phyloP scores from a whole-genome alignment of 2,888 invertebrate species.

The Phytoseiulus persimilis region DNA sequence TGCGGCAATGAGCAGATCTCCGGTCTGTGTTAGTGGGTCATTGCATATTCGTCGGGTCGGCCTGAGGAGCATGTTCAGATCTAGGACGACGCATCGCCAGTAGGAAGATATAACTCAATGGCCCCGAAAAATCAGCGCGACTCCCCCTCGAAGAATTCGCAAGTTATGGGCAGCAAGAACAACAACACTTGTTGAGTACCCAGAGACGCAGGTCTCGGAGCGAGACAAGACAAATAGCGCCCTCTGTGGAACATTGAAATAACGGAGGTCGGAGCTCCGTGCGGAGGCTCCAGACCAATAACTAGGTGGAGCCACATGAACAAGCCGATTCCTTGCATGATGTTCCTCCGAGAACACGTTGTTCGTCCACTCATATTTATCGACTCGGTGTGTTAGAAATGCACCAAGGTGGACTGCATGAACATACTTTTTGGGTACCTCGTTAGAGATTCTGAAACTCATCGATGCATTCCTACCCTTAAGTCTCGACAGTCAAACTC shows the following conservation, averaged over 20 bases:
- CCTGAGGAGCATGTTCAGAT: too few species aligned
- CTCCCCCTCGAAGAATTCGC: too few species aligned
- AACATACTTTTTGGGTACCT: too few species aligned
- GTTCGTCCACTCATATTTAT: too few species aligned
- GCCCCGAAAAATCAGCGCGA: too few species aligned
- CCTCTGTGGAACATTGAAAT: not conserved
- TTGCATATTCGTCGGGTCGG: not conserved
- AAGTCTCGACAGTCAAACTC: too few species aligned
- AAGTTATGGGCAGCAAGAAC: not conserved
- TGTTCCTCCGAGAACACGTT: not conserved
- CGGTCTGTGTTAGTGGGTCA: not conserved
- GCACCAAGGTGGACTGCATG: too few species aligned
- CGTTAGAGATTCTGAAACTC: too few species aligned
- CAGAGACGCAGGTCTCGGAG: not conserved
- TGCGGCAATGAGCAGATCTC: not conserved
- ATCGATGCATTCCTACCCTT: too few species aligned
- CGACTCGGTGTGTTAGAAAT: too few species aligned
- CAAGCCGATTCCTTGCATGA: not conserved
- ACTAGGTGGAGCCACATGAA: not conserved
- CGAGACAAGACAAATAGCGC: not conserved
- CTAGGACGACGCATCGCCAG: too few species aligned
- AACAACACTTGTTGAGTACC: not conserved
- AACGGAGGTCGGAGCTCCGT: not conserved
- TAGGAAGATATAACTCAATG: too few species aligned
- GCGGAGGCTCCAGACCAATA: not conserved